Percentiles rank a stretch among this genome's conserved stretches.
phyloP scores from a whole-genome alignment of 1,140 invertebrate genomes.

The Penaeus indicus region DNA sequence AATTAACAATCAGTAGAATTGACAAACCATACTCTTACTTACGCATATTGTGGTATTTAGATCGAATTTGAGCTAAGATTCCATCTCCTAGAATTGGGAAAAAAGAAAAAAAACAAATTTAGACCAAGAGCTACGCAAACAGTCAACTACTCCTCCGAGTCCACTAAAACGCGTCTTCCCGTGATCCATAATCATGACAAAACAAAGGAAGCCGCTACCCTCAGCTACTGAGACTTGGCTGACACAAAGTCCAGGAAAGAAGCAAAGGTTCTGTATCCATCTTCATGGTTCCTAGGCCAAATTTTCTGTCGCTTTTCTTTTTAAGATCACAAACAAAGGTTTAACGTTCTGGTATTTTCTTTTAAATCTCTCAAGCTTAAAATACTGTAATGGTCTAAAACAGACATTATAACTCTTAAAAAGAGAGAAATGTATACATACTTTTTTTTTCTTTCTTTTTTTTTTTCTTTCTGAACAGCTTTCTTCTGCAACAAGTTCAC shows the following conservation, averaged over 20 bases:
- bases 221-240: constrained; percentile 36
- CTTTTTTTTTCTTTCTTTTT: neutral
- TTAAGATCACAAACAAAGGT: constrained; percentile 12
- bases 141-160: neutral
- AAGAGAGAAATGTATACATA: neutral
- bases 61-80: constrained; percentile 64
- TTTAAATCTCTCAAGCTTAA: neutral
- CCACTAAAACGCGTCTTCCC: too few species aligned
- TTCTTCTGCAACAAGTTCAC: neutral
- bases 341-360: neutral
- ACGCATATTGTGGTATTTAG: constrained; percentile 65
- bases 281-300: constrained; percentile 33
- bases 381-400: too few species aligned
- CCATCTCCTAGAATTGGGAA: constrained; percentile 70
- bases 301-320: constrained; percentile 24
- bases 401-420: too few species aligned
- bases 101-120: constrained; percentile 75
- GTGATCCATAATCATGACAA: too few species aligned
- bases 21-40: constrained; percentile 59
- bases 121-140: constrained; percentile 49
- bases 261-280: constrained; percentile 71
- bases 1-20: constrained; percentile 42
- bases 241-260: constrained; percentile 73
- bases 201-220: constrained; percentile 49
- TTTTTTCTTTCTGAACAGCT: neutral